phyloP scores from a whole-genome alignment of 2,888 invertebrate species.

The Keiferia lycopersicella region DNA sequence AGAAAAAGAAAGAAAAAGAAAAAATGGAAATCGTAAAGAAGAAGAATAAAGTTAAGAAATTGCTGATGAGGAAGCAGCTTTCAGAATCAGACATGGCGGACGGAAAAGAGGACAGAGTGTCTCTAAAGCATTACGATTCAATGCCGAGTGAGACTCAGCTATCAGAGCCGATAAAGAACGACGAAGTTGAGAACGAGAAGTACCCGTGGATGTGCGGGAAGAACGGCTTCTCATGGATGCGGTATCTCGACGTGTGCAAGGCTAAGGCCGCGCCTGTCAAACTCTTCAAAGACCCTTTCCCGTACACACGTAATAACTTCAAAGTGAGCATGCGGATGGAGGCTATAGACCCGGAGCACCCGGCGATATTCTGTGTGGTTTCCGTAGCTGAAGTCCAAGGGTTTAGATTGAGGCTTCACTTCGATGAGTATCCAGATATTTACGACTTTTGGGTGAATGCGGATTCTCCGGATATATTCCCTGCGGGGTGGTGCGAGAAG shows the following conservation, averaged over 20 bases:
- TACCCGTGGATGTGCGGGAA: constrained; percentile 87
- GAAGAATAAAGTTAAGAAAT: constrained; percentile 69
- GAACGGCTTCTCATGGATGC: constrained; percentile 89
- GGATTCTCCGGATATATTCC: constrained; percentile 95
- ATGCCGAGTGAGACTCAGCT: constrained; percentile 49
- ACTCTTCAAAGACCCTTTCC: constrained; percentile 90
- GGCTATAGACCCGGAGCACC: constrained; percentile 96
- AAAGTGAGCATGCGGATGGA: constrained; percentile 94
- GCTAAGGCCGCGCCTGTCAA: constrained; percentile 88
- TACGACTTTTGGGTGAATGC: constrained; percentile 97
- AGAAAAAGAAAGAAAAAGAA: constrained; percentile 68
- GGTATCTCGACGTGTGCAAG: constrained; percentile 87
- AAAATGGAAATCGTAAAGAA: constrained; percentile 63
- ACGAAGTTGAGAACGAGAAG: constrained; percentile 69
- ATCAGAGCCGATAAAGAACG: constrained; percentile 51
- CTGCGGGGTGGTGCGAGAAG: constrained; percentile 96
- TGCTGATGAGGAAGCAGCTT: constrained; percentile 65
- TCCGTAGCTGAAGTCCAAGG: constrained; percentile 91
- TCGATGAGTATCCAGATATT: constrained; percentile 93
- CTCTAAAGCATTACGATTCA: constrained; percentile 55
- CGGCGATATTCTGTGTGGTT: constrained; percentile 93
- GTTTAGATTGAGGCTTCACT: constrained; percentile 92
- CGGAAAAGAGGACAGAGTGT: constrained; percentile 51
- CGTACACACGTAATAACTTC: constrained; percentile 88
- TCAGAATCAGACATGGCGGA: constrained; percentile 59